A percentile compares a stretch with the other conserved stretches of the same genome.
These are phyloP conservation scores for Dendrolimus houi DNA, from an alignment of 2,888 invertebrate genomes.

Conservation along the genomic window DNA sequence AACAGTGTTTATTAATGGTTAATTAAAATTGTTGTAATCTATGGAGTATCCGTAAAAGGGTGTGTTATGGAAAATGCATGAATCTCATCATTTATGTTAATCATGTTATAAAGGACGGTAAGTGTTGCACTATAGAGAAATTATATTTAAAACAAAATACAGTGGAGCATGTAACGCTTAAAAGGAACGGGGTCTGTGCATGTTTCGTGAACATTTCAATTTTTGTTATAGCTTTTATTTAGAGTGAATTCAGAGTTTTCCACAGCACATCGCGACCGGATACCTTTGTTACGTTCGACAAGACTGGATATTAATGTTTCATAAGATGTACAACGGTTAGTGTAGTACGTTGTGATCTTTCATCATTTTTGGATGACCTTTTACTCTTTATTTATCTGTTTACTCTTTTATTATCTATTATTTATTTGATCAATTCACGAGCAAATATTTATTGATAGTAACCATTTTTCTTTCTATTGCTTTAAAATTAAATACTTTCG, in stretches of 20 bases:
- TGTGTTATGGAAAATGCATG: slow-evolving; percentile 72
- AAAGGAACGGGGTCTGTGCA: slow-evolving; percentile 22
- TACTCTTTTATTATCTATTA: too few species aligned
- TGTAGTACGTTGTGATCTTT: slow-evolving; percentile 11
- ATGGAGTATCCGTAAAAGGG: slow-evolving; percentile 55
- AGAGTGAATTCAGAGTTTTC: slow-evolving; percentile 32
- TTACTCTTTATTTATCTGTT: too few species aligned
- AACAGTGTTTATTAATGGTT: slow-evolving; percentile 45
- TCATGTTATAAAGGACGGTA: slow-evolving; percentile 26
- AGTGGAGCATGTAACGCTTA: slow-evolving; percentile 44
- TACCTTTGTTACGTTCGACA: slow-evolving; percentile 23
- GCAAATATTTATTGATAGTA: too few species aligned
- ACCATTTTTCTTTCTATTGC: too few species aligned
- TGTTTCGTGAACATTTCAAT: slow-evolving; percentile 4
- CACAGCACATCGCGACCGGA: slow-evolving; percentile 57
- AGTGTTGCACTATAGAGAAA: slow-evolving; percentile 35
- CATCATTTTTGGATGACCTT: not conserved
- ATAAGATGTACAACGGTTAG: slow-evolving; percentile 37
- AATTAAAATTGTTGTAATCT: slow-evolving; percentile 35
- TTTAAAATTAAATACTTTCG: too few species aligned
- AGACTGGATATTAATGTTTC: slow-evolving; percentile 35
- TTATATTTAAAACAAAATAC: slow-evolving; percentile 20
- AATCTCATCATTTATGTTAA: slow-evolving; percentile 19
- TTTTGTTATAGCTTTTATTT: slow-evolving; percentile 1
- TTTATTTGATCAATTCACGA: too few species aligned